phyloP scores from a whole-genome alignment of 2,888 invertebrate species.

The Copidosoma aretas region DNA sequence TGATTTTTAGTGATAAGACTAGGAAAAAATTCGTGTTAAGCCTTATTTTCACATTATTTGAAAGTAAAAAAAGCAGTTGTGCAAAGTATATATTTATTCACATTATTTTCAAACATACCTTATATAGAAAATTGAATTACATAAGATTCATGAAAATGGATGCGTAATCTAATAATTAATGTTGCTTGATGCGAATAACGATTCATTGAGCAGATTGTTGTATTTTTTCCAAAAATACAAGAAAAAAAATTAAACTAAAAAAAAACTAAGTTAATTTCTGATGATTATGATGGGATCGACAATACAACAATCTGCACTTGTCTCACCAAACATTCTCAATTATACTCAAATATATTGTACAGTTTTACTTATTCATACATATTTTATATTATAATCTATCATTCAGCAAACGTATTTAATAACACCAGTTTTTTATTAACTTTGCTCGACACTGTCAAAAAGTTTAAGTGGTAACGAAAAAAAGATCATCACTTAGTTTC shows the following conservation, averaged over 20 bases:
- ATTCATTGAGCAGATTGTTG: conserved; percentile 42
- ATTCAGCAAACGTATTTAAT: conserved; percentile 37
- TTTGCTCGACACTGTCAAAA: conserved; percentile 37
- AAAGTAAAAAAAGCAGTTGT: conserved; percentile 29
- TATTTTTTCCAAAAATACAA: conserved; percentile 37
- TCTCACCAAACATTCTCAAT: conserved; percentile 43
- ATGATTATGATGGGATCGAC: conserved; percentile 30
- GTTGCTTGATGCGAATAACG: conserved; percentile 37
- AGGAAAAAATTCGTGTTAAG: background rate
- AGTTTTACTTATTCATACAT: conserved; percentile 41
- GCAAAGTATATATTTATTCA: conserved; percentile 41
- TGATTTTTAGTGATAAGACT: background rate
- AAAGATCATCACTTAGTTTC: conserved; percentile 32
- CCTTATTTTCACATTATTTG: conserved; percentile 2
- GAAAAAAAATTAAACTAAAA: conserved; percentile 41
- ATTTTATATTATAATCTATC: conserved; percentile 40
- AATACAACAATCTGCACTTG: conserved; percentile 53
- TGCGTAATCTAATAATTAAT: conserved; percentile 36
- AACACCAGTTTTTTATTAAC: conserved; percentile 35
- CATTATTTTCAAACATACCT: conserved; percentile 38
- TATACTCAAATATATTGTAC: conserved; percentile 43
- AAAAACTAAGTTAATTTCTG: conserved; percentile 30
- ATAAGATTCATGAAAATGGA: conserved; percentile 39
- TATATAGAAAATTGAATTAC: conserved; percentile 42
- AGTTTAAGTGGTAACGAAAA: conserved; percentile 39